Conservation (phyloP, 2,797 vertebrate species). For the Protosalanx chinensis region DNA sequence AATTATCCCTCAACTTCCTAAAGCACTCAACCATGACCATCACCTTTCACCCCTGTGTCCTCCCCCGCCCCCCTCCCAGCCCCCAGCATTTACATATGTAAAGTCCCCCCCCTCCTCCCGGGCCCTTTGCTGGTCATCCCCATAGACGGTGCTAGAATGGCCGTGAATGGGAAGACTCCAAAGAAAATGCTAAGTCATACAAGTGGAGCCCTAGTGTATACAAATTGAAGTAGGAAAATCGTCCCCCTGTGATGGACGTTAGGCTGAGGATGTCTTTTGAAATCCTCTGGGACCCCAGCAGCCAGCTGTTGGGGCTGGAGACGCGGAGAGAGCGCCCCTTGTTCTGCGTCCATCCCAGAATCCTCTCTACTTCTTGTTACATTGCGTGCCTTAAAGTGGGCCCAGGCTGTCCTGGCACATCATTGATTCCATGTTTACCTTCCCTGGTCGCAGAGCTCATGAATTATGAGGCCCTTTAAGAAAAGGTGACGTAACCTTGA, state of each 20-base stretch:
- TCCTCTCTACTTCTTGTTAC: conserved; percentile 29
- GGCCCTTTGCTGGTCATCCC: conserved; percentile 38
- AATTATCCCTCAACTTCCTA: conserved; percentile 79
- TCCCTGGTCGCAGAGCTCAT: conserved; percentile 37
- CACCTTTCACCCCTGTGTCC: conserved; percentile 74
- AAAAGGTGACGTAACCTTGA: conserved; percentile 58
- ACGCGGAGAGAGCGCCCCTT: not conserved
- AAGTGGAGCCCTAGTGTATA: conserved; percentile 39
- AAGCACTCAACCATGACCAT: conserved; percentile 80
- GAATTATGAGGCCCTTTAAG: conserved; percentile 57
- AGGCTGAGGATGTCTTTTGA: conserved; percentile 25
- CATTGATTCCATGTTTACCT: conserved; percentile 29
- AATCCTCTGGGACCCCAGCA: conserved; percentile 19
- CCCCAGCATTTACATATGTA: conserved; percentile 74
- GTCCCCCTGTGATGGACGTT: conserved; percentile 34
- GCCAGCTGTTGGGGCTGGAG: not conserved
- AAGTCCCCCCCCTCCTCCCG: conserved; percentile 54
- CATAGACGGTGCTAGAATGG: conserved; percentile 18
- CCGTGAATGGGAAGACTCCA: conserved; percentile 32
- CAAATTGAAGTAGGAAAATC: conserved; percentile 18
- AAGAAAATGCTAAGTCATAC: conserved; percentile 46
- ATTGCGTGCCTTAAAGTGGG: conserved; percentile 37
- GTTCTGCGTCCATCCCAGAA: conserved; percentile 43
- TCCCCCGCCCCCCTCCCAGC: conserved; percentile 49
- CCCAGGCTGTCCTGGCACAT: conserved; percentile 46